phyloP scores from a whole-genome alignment of 2,888 invertebrate species.

The Papilio demoleus region DNA sequence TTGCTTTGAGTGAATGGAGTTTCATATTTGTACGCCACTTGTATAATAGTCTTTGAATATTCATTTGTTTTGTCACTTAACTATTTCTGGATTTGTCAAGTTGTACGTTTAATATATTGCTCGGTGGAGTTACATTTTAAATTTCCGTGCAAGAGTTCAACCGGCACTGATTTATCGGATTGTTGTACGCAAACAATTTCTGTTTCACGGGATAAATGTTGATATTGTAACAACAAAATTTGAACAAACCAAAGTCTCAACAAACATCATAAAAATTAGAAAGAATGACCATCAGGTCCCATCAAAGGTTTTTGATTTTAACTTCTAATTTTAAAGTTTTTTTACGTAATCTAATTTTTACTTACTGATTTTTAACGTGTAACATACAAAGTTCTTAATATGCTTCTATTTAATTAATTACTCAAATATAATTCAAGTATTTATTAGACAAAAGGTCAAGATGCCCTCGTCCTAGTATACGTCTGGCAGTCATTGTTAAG shows the following conservation, averaged over 20 bases:
- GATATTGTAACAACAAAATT: not conserved
- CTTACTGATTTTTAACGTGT: no score
- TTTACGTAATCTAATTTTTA: no score
- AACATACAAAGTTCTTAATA: no score
- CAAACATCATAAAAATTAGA: not conserved
- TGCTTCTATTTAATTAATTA: not conserved
- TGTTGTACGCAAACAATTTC: not conserved
- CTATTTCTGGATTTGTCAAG: conserved; percentile 24
- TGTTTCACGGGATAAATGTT: conserved; percentile 6
- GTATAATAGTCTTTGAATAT: conserved; percentile 36
- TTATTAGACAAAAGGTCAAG: conserved; percentile 37
- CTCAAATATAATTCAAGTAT: not conserved
- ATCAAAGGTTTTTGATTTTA: no score
- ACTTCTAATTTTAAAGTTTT: no score
- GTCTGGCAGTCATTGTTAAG: conserved; percentile 41
- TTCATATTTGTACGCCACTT: conserved; percentile 40
- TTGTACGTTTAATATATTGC: conserved; percentile 18
- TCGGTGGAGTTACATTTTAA: conserved; percentile 5
- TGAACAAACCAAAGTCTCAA: not conserved
- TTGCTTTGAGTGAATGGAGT: conserved; percentile 34
- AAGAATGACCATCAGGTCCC: no score
- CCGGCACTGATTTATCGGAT: not conserved
- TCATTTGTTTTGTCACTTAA: conserved; percentile 34
- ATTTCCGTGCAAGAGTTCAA: not conserved
- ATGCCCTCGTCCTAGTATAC: conserved; percentile 34